Evolutionary conservation across 2,113 vertebrate species (phyloP), one percentile per base, ranked within the genome.

Genomic region (Pseudopipra pipra): DNA sequence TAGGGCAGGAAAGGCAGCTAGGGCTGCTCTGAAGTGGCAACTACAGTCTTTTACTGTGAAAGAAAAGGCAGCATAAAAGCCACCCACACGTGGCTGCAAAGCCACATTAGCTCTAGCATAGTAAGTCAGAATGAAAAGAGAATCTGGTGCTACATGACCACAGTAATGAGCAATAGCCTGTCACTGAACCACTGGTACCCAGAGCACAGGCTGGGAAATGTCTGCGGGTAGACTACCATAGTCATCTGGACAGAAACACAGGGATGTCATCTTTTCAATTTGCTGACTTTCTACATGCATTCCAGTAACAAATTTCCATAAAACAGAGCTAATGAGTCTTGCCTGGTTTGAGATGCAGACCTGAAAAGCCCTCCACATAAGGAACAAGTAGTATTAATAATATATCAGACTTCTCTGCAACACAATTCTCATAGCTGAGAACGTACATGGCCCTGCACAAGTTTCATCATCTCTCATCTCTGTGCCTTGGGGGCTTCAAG

Each of bases 311-410:
- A 80, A 90, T 79, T 62, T 68, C 62, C 54, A 49, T 39, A 79
- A 95, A 85, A 75, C 24, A 31, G 35, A 88, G 61, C 31, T 75
- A 93, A 90, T n/a, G 52, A 86, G 35, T 66, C 73, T 78, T 87
- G 43, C 67, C 67, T 83, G 44, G 24, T 75, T 87, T n/a, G 41
- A 90, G 81, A 80, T 1, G 31, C 10, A 67, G 54, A 85, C 39
- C 76, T 87, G 91, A 73, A 87, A 89, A 95, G n/a, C 21, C 28
- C 49, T 89, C n/a, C 44, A 83, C 1, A 0, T 73, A 85, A 87
- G 59, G 46, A 89, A 14, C 14, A 70, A 33, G 63, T 37, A 56
- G 22, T 46, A 87, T 95, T 85, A 97, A 96, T 94, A 95, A 87
- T 91, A 85, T 46, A 95, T 95, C 56, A 76, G 75, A 55, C 17